Conservation (phyloP, 2,888 invertebrate genomes). For the Euplexia lucipara region DNA sequence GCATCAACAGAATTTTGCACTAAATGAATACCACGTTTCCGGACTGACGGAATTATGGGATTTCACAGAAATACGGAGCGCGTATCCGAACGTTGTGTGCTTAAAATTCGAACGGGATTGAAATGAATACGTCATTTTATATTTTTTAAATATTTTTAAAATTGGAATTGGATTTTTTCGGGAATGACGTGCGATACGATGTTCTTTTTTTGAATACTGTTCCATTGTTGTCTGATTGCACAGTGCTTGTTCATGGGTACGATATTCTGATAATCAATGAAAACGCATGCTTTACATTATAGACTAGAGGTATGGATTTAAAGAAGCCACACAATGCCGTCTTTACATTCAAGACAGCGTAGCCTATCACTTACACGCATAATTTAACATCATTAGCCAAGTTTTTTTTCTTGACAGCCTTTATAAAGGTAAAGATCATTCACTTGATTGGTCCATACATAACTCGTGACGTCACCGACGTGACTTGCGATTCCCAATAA, state of each 20-base stretch:
- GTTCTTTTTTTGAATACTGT: conserved; percentile 41
- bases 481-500: conserved; percentile 54
- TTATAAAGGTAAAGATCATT: conserved; percentile 42
- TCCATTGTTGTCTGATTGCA: conserved; percentile 36
- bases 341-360: conserved; percentile 19
- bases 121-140: conserved; percentile 62
- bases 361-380: conserved; percentile 28
- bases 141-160: conserved; percentile 54
- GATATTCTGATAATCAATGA: conserved; percentile 24
- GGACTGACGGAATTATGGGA: conserved; percentile 67
- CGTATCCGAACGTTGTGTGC: conserved; percentile 54
- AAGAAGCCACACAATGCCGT: conserved; percentile 25
- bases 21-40: conserved; percentile 77
- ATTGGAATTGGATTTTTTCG: conserved; percentile 53
- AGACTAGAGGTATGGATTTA: conserved; percentile 12
- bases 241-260: conserved; percentile 32
- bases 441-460: conserved; percentile 57
- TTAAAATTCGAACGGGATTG: conserved; percentile 55
- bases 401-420: conserved; percentile 36
- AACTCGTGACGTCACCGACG: conserved; percentile 55
- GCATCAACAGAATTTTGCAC: conserved; percentile 78
- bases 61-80: conserved; percentile 64
- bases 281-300: conserved; percentile 5
- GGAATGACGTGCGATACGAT: conserved; percentile 46
- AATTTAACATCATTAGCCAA: conserved; percentile 38